Evolutionary conservation across 2,888 invertebrate species (phyloP).

Genomic region (Agrotis ipsilon): DNA sequence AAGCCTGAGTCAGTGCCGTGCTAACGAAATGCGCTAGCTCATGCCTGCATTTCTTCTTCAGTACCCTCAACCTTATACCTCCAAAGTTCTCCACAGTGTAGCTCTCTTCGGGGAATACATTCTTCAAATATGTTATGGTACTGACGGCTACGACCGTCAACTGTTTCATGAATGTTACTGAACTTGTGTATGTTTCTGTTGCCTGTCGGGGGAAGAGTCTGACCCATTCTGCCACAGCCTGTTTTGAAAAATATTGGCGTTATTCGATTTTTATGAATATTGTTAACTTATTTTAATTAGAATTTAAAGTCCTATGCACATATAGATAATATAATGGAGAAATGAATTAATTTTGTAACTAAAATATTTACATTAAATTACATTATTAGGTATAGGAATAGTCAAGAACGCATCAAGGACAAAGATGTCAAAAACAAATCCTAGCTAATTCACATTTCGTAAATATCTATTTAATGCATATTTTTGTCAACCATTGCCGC

Average conservation of each 20-base stretch:
- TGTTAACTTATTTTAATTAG: background rate
- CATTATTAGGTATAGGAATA: too few relatives aligned
- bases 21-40: constrained; percentile 82
- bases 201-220: constrained; percentile 79
- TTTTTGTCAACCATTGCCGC: too few relatives aligned
- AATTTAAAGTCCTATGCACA: background rate
- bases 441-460: too few relatives aligned
- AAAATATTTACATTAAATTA: too few relatives aligned
- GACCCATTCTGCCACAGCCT: constrained; percentile 80
- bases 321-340: too few relatives aligned
- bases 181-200: constrained; percentile 82
- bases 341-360: too few relatives aligned
- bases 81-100: constrained; percentile 76
- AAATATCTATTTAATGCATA: too few relatives aligned
- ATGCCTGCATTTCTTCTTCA: constrained; percentile 80
- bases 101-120: constrained; percentile 78
- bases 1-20: constrained; percentile 79
- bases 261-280: background rate
- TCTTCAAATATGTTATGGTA: constrained; percentile 80
- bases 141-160: constrained; percentile 82
- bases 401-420: too few relatives aligned
- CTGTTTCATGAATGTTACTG: constrained; percentile 85
- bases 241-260: constrained; percentile 38
- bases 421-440: too few relatives aligned
- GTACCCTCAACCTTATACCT: constrained; percentile 75